Conservation (phyloP, 2,888 invertebrate genomes). For the Gymnocheta viridis region DNA sequence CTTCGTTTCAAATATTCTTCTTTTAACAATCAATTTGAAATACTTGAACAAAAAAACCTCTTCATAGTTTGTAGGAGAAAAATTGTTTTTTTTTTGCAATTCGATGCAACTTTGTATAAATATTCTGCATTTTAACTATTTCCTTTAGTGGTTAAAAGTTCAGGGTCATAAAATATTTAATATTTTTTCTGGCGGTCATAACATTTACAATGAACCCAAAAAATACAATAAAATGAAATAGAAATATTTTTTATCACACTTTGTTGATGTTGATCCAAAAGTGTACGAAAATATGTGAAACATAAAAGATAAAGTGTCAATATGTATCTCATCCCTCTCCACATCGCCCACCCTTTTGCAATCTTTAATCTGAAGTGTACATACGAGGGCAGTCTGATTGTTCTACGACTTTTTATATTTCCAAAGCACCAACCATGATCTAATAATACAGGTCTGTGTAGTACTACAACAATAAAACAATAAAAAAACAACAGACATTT, state of each 20-base stretch:
- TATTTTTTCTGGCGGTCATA: constrained; percentile 25
- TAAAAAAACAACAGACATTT: no score
- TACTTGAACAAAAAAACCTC: not conserved
- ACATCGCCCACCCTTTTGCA: not conserved
- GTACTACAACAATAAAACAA: no score
- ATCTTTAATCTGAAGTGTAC: not conserved
- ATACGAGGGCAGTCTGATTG: no score
- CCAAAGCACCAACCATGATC: no score
- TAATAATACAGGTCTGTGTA: no score
- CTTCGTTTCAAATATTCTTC: not conserved
- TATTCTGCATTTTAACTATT: not conserved
- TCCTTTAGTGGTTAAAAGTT: constrained; percentile 38
- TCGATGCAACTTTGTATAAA: no score
- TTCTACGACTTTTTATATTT: no score
- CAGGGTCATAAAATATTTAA: constrained; percentile 28
- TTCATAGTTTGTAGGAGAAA: not conserved
- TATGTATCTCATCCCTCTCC: constrained; percentile 1
- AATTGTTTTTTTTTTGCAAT: no score
- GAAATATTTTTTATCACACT: constrained; percentile 4
- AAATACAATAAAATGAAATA: constrained; percentile 4
- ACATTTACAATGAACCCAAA: constrained; percentile 30
- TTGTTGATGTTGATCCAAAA: constrained; percentile 29
- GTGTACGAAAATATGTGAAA: not conserved
- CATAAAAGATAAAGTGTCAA: constrained; percentile 22
- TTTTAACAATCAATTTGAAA: not conserved